Percentiles rank a stretch among this genome's conserved stretches.
Conservation (phyloP, 2,888 invertebrate species). For the Cotesia congregata region DNA sequence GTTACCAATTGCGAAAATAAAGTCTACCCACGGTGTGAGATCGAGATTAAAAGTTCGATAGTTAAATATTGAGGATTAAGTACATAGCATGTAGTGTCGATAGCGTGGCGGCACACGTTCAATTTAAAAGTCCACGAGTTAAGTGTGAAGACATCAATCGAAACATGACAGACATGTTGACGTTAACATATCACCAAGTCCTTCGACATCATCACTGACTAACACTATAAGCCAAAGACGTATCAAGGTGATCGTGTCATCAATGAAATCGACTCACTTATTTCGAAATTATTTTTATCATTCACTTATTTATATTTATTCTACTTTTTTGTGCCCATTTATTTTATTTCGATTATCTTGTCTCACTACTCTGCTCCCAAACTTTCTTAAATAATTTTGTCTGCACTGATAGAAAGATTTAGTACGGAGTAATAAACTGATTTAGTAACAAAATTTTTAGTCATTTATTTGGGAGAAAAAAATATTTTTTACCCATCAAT, state of each 20-base stretch:
- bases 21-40: background rate
- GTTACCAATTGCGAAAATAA: background rate
- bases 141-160: constrained; percentile 22
- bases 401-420: no score
- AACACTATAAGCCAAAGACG: background rate
- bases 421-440: no score
- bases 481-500: no score
- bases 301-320: background rate
- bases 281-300: background rate
- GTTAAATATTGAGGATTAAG: background rate
- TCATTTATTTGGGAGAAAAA: no score
- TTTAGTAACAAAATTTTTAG: no score
- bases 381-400: no score
- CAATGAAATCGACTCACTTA: constrained; percentile 11
- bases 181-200: constrained; percentile 20
- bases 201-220: constrained; percentile 3
- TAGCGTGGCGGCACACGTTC: background rate
- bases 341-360: no score
- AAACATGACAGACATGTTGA: constrained; percentile 26
- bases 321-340: constrained; percentile 55
- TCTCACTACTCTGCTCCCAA: no score
- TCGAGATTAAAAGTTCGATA: background rate
- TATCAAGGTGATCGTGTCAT: constrained; percentile 26
- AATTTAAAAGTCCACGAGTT: constrained; percentile 7
- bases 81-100: background rate